These are phyloP conservation scores for Drosophila melanica DNA, from an alignment of 1,140 invertebrate genomes.

Conservation along the genomic window DNA sequence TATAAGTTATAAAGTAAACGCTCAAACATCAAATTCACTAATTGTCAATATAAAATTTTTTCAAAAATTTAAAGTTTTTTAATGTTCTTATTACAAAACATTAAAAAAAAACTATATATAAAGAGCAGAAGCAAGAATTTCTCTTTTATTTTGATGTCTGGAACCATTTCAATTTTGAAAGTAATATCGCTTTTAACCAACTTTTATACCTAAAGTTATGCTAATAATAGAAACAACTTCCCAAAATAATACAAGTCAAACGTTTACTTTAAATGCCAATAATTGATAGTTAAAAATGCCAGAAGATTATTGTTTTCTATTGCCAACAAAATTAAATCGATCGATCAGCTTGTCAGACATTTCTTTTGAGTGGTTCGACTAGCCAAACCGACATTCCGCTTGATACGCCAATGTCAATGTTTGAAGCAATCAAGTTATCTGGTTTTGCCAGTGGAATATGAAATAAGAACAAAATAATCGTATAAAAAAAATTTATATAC, in stretches of 20 bases:
- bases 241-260: slow-evolving; percentile 4
- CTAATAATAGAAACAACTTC: background rate
- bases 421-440: background rate
- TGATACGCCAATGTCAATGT: slow-evolving; percentile 4
- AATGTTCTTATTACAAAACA: too few species aligned
- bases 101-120: too few species aligned
- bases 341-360: slow-evolving; percentile 15
- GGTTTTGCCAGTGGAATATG: background rate
- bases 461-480: background rate
- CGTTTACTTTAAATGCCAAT: background rate
- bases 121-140: too few species aligned
- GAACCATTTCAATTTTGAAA: too few species aligned
- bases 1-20: too few species aligned
- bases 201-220: too few species aligned
- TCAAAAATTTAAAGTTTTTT: too few species aligned
- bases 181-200: too few species aligned
- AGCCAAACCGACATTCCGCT: slow-evolving; percentile 26
- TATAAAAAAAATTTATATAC: background rate
- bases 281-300: background rate
- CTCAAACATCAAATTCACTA: too few species aligned
- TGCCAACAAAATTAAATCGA: slow-evolving; percentile 12
- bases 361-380: slow-evolving; percentile 8
- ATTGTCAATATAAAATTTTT: too few species aligned
- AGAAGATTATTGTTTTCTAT: background rate
- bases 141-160: too few species aligned